Evolutionary conservation across 2,888 invertebrate genomes (phyloP).

Genomic region (Anaspis maculata): DNA sequence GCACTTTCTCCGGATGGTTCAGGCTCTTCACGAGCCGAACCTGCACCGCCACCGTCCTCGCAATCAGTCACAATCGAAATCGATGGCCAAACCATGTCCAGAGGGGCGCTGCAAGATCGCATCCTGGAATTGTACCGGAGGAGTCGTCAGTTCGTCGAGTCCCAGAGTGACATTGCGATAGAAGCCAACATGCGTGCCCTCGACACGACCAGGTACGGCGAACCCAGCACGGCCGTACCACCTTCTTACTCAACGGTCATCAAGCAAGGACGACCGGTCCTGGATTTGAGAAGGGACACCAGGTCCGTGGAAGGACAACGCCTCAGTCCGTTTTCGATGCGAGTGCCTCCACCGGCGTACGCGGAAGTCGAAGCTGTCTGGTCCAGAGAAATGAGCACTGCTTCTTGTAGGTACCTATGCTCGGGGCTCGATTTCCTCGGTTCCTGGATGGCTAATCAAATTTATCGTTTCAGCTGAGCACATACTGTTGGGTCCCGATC

Average conservation of each 20-base stretch:
- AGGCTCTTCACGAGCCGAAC: too few relatives aligned
- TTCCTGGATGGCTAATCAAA: too few relatives aligned
- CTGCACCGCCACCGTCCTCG: too few relatives aligned
- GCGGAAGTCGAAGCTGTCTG: conserved; percentile 26
- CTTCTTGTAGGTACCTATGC: conserved; percentile 26
- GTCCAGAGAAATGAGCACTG: conserved; percentile 17
- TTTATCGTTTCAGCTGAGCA: too few relatives aligned
- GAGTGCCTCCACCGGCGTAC: conserved; percentile 29
- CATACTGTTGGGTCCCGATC: conserved; percentile 34
- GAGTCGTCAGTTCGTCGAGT: conserved; percentile 7
- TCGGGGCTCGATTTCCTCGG: too few relatives aligned
- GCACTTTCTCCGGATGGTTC: too few relatives aligned
- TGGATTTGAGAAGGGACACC: conserved; percentile 7
- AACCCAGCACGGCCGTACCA: conserved; percentile 2
- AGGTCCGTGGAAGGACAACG: conserved; percentile 7
- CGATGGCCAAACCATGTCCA: too few relatives aligned
- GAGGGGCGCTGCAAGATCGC: too few relatives aligned
- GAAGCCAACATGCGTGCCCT: neutral
- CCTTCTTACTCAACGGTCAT: conserved; percentile 13
- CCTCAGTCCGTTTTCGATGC: conserved; percentile 16
- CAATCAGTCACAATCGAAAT: too few relatives aligned
- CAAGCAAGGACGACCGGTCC: conserved; percentile 4
- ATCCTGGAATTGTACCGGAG: too few relatives aligned
- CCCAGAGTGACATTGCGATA: conserved; percentile 6
- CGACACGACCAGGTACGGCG: neutral